A percentile compares a stretch with the other conserved stretches of the same genome.
phyloP scores from a whole-genome alignment of 64 coral and sea anemone genomes.

The Astreopora myriophthalma region DNA sequence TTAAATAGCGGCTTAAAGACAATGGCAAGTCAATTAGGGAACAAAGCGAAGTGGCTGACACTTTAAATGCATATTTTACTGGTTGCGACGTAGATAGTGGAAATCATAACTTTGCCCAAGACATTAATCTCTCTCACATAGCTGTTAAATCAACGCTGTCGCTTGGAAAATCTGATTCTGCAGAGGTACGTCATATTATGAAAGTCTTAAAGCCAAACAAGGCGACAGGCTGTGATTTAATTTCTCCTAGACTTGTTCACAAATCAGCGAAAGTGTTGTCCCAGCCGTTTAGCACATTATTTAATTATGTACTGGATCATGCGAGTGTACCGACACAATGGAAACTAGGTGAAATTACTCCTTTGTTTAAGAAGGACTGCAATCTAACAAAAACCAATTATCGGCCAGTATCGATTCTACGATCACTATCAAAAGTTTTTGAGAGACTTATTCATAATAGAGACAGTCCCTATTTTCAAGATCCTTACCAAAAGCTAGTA shows the following conservation, averaged over 20 bases:
- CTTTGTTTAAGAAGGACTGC: conserved; percentile 16
- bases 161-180: conserved; percentile 23
- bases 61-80: conserved; percentile 51
- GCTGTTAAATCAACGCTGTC: conserved; percentile 26
- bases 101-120: not conserved
- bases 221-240: conserved; percentile 31
- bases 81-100: not conserved
- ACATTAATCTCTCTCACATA: conserved; percentile 13
- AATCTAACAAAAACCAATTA: not conserved
- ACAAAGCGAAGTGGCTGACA: conserved; percentile 16
- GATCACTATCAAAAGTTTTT: conserved; percentile 15
- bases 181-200: conserved; percentile 20
- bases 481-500: no score
- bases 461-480: conserved; percentile 11
- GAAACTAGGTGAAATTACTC: conserved; percentile 15
- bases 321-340: not conserved
- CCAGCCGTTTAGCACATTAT: conserved; percentile 36
- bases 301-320: conserved; percentile 25
- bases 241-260: conserved; percentile 37
- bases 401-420: conserved; percentile 4
- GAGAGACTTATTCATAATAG: conserved; percentile 6
- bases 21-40: conserved; percentile 52
- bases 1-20: conserved; percentile 39
- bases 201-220: conserved; percentile 25
- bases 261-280: conserved; percentile 55